These are phyloP conservation scores for Molorchus minor DNA, from an alignment of 2,888 invertebrate species.

Conservation along the genomic window DNA sequence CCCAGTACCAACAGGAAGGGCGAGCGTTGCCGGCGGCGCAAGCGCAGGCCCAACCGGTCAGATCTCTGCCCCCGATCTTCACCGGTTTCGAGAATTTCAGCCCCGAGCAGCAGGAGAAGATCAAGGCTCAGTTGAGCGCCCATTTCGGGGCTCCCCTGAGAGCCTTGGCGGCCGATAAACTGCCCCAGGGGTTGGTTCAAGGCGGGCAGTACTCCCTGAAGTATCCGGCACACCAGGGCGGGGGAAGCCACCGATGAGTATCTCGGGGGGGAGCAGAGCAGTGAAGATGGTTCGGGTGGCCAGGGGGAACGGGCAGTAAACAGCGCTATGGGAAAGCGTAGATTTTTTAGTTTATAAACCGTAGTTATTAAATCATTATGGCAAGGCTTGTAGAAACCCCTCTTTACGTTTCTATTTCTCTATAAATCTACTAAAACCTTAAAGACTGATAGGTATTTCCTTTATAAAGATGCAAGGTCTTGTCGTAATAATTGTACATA, in stretches of 20 bases:
- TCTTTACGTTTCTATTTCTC: neutral
- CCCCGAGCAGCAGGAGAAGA: conserved; percentile 60
- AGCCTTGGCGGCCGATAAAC: conserved; percentile 24
- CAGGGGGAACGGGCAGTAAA: conserved; percentile 12
- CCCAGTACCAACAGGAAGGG: neutral
- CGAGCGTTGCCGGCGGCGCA: neutral
- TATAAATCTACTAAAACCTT: neutral
- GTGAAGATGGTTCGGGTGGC: conserved; percentile 38
- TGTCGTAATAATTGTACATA: conserved; percentile 17
- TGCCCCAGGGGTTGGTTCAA: neutral
- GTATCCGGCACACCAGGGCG: conserved; percentile 30
- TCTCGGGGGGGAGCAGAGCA: conserved; percentile 45
- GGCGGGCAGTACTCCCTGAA: conserved; percentile 33
- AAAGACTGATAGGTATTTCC: neutral
- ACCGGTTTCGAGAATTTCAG: conserved; percentile 61
- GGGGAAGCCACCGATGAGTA: conserved; percentile 41
- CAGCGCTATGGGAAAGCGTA: neutral
- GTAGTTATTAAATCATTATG: neutral
- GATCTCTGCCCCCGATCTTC: conserved; percentile 55
- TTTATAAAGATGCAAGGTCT: conserved; percentile 11
- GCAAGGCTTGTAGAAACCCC: no score
- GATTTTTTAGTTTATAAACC: neutral
- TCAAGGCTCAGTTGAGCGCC: conserved; percentile 56
- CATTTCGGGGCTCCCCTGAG: conserved; percentile 52
- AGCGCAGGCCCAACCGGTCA: conserved; percentile 22